These are phyloP conservation scores for Mandrillus leucophaeus DNA, from an alignment of 2,113 vertebrate genomes.

Conservation along the genomic window DNA sequence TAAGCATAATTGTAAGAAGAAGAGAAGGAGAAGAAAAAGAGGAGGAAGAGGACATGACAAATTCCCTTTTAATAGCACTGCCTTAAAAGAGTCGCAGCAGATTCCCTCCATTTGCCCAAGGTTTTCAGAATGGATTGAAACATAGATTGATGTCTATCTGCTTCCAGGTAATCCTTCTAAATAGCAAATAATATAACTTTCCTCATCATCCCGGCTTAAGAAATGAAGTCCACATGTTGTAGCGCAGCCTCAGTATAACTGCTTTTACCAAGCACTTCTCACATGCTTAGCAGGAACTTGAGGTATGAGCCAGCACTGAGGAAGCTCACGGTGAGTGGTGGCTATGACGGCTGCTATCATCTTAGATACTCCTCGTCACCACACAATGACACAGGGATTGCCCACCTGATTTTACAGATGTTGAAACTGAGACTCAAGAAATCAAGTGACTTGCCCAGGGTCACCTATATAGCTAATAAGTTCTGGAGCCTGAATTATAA, in stretches of 20 bases:
- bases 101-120: not conserved
- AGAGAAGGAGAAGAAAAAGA: not conserved
- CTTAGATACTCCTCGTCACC: not conserved
- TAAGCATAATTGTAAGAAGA: not conserved
- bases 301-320: not conserved
- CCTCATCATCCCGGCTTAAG: not conserved
- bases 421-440: not conserved
- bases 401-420: not conserved
- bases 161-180: not conserved
- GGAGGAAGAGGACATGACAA: not conserved
- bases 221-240: not conserved
- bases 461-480: too few species aligned
- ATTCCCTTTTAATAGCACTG: not conserved
- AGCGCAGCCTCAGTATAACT: accelerated
- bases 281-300: accelerated
- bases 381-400: not conserved
- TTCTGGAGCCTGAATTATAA: not conserved
- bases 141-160: not conserved
- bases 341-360: not conserved
- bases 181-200: not conserved
- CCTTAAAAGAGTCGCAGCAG: not conserved
- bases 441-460: not conserved
- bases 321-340: not conserved
- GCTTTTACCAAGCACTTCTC: not conserved
- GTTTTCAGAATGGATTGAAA: not conserved